Percentiles rank a stretch among this genome's conserved stretches.
Evolutionary conservation across 2,797 vertebrate genomes (phyloP).

Genomic region (Cynodonichthys magdalenae): DNA sequence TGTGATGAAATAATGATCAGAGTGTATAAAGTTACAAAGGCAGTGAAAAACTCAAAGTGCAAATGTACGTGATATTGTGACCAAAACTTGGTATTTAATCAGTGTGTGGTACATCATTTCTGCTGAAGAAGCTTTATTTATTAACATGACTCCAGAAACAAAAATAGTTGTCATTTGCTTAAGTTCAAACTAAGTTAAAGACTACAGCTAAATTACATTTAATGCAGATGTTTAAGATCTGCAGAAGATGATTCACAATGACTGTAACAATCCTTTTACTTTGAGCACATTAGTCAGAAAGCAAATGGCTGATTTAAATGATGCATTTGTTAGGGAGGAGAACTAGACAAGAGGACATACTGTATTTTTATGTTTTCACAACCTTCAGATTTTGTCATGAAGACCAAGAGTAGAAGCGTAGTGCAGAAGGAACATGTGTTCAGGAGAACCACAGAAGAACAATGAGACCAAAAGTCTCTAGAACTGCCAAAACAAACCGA

Average conservation of each 20-base stretch:
- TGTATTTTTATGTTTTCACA: too few relatives aligned
- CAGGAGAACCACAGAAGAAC: too few relatives aligned
- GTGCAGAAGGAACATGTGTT: too few relatives aligned
- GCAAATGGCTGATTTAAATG: neutral
- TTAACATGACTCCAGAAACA: neutral
- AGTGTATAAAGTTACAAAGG: neutral
- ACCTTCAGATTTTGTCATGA: too few relatives aligned
- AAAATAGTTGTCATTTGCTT: neutral
- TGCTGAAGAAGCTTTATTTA: neutral
- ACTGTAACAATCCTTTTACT: neutral
- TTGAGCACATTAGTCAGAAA: neutral
- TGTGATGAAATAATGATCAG: neutral
- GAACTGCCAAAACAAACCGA: neutral
- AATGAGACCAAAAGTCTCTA: too few relatives aligned
- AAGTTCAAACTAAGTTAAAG: fast-evolving
- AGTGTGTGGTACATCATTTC: neutral
- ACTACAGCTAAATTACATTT: neutral
- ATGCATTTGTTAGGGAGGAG: neutral
- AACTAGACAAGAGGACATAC: neutral
- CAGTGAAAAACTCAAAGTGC: neutral
- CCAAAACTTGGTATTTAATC: too few relatives aligned
- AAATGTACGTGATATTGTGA: neutral
- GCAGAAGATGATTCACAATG: neutral
- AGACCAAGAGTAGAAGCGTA: too few relatives aligned
- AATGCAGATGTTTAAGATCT: neutral